These are phyloP conservation scores for Campylomormyrus numenius DNA, from an alignment of 2,113 vertebrate genomes.

Conservation along the genomic window DNA sequence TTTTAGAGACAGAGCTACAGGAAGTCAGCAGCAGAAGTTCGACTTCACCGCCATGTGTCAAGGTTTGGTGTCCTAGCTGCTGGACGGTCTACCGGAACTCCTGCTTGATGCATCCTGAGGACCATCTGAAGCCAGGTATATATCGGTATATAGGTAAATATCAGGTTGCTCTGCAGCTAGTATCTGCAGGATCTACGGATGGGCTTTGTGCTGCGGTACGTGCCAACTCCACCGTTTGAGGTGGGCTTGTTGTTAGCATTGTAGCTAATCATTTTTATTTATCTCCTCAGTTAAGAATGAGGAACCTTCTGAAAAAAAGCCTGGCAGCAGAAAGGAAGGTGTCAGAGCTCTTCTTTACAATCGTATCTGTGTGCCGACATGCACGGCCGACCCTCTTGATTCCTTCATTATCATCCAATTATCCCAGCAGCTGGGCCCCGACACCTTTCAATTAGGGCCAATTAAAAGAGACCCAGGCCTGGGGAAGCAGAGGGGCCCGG, in stretches of 20 bases:
- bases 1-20: neutral
- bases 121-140: neutral
- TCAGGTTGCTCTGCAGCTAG: neutral
- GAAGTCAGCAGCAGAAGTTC: neutral
- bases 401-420: constrained; percentile 37
- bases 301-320: constrained; percentile 9
- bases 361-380: constrained; percentile 2
- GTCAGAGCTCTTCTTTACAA: neutral
- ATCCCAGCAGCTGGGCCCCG: constrained; percentile 26
- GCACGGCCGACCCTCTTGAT: constrained; percentile 18
- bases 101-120: neutral
- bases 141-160: neutral
- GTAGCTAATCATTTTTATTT: constrained; percentile 23
- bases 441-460: constrained; percentile 25
- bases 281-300: constrained; percentile 6
- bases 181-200: neutral
- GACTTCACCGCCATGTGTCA: neutral
- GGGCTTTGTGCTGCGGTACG: neutral
- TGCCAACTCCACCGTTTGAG: neutral
- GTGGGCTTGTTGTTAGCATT: neutral
- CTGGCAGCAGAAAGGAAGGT: constrained; percentile 14
- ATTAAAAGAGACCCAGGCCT: constrained; percentile 16
- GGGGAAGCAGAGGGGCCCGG: neutral
- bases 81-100: neutral
- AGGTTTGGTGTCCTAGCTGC: neutral